phyloP scores from a whole-genome alignment of 2,797 vertebrate species.

The Synanceia verrucosa region DNA sequence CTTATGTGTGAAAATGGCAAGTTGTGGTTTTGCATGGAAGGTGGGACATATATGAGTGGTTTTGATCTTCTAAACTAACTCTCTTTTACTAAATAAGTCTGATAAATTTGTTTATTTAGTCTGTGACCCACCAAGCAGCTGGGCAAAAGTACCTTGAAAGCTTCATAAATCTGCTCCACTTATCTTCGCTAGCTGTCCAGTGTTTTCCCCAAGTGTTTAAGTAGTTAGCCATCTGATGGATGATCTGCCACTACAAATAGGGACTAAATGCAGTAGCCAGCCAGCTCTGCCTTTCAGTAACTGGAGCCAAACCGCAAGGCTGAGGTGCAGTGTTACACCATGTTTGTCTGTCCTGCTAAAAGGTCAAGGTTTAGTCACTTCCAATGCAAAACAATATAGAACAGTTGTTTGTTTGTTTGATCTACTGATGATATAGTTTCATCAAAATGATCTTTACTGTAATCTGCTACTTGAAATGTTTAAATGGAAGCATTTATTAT shows the following conservation, averaged over 20 bases:
- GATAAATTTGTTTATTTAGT: not conserved
- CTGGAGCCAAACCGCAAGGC: constrained; percentile 69
- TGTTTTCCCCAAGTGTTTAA: constrained; percentile 70
- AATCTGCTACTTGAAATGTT: not conserved
- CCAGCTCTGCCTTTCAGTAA: constrained; percentile 61
- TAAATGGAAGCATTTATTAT: not conserved
- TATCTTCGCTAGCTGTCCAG: constrained; percentile 36
- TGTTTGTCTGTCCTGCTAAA: constrained; percentile 10
- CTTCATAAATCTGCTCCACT: constrained; percentile 14
- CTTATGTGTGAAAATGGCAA: not conserved
- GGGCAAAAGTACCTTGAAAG: not conserved
- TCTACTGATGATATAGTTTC: not conserved
- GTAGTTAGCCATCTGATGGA: constrained; percentile 73
- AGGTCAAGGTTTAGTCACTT: not conserved
- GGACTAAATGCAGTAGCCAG: constrained; percentile 72
- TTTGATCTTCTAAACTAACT: not conserved
- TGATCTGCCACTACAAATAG: constrained; percentile 79
- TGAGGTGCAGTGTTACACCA: constrained; percentile 65
- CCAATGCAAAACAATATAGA: not conserved
- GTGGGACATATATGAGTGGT: not conserved
- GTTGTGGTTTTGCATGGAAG: not conserved
- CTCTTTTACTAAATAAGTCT: no score
- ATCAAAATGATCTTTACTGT: not conserved
- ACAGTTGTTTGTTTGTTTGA: not conserved
- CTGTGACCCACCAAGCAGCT: not conserved